Evolutionary conservation across 2,113 vertebrate species (phyloP).

Genomic region (Callipepla californica): DNA sequence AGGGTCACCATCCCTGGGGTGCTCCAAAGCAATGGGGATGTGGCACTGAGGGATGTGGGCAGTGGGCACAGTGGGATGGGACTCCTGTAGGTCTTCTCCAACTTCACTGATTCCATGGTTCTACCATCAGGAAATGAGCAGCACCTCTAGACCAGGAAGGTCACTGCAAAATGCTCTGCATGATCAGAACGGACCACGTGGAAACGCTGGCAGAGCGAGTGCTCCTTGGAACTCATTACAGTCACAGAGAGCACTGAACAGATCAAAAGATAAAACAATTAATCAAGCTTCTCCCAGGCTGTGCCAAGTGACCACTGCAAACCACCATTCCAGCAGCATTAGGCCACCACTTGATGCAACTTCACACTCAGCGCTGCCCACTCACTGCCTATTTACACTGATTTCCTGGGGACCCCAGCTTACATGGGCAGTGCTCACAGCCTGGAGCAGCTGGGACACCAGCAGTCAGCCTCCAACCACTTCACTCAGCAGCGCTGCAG

Average conservation of each 20-base stretch:
- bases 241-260: background rate
- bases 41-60: no score
- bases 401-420: background rate
- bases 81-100: no score
- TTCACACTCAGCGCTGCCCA: background rate
- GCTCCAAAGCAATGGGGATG: no score
- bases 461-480: background rate
- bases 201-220: accelerated
- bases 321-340: background rate
- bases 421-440: accelerated
- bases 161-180: background rate
- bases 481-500: accelerated
- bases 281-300: background rate
- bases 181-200: accelerated
- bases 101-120: no score
- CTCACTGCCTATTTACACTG: no score
- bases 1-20: no score
- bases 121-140: no score
- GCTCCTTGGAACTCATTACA: background rate
- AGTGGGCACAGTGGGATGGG: no score
- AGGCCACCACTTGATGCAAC: background rate
- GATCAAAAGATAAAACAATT: background rate
- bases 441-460: background rate
- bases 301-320: no score
- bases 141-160: background rate